Percentiles rank a stretch among this genome's conserved stretches.
phyloP scores from a whole-genome alignment of 2,888 invertebrate genomes.

The Platycheirus rosarum region DNA sequence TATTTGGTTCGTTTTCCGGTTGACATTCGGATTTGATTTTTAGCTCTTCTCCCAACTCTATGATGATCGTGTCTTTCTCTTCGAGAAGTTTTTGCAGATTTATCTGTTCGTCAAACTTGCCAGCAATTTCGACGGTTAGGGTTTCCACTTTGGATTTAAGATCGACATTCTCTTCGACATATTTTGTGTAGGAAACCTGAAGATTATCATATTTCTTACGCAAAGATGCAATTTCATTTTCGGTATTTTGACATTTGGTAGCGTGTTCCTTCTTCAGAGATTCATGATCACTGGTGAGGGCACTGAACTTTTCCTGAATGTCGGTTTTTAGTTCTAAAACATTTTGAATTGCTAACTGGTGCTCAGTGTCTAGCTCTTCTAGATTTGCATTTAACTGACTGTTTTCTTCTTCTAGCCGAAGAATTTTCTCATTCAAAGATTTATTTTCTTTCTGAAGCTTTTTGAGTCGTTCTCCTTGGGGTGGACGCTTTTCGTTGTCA shows the following conservation, averaged over 20 bases:
- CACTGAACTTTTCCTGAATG: constrained; percentile 84
- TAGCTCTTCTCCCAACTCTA: constrained; percentile 78
- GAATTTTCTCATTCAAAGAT: constrained; percentile 83
- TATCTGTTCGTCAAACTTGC: constrained; percentile 77
- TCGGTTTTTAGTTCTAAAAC: constrained; percentile 84
- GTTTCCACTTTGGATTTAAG: constrained; percentile 77
- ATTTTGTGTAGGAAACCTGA: constrained; percentile 71
- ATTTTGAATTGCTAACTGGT: constrained; percentile 87
- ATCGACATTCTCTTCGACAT: constrained; percentile 74
- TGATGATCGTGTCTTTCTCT: constrained; percentile 78
- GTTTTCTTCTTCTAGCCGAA: constrained; percentile 82
- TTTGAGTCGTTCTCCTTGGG: constrained; percentile 42
- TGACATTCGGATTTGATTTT: constrained; percentile 76
- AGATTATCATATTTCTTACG: constrained; percentile 76
- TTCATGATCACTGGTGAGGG: constrained; percentile 82
- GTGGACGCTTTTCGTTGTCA: constrained; percentile 64
- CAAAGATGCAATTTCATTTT: constrained; percentile 76
- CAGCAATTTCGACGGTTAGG: constrained; percentile 77
- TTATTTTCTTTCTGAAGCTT: constrained; percentile 81
- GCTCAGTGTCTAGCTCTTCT: constrained; percentile 89
- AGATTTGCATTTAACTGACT: constrained; percentile 84
- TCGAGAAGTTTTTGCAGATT: constrained; percentile 78
- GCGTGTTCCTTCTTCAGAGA: constrained; percentile 76
- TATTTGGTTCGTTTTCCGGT: constrained; percentile 54
- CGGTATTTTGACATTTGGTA: constrained; percentile 77